Evolutionary conservation across 2,888 invertebrate genomes (phyloP), one percentile per base, ranked within the genome.

Genomic region (Therioaphis trifolii): DNA sequence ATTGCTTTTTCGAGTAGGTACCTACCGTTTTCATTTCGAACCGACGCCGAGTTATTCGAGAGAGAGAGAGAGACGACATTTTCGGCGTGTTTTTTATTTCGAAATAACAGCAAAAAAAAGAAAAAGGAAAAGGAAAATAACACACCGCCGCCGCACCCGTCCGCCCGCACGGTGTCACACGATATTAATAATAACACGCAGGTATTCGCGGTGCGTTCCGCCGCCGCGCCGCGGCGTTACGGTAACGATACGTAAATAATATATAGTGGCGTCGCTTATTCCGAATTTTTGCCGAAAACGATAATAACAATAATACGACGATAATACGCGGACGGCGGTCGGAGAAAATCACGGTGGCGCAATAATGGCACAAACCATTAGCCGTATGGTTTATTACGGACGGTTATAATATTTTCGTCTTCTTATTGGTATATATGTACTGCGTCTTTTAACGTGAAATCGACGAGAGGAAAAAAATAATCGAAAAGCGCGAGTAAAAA

Each of bases 311-410:
- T 21, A 58, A 58, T 21, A 58, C n/a, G n/a, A 58, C 27, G 12
- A 27, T 61, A 61, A 61, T n/a, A n/a, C n/a, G n/a, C 55, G 74
- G 74, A 24, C 14, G 55, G n/a, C n/a, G n/a, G 74, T n/a, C 35
- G 21, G 29, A 27, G 11, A 74, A 74, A 55, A 55, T 40, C 55
- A n/a, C 66, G 43, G 14, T 21, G 12, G 7, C n/a, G n/a, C 46
- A 49, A 61, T 77, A 77, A 77, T 77, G 52, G 63, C 77, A 4
- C 21, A 52, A 77, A 66, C 77, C 77, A 77, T 77, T 77, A 77
- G 66, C 49, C 35, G 27, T 35, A 21, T 66, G 77, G 68, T 77
- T 77, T 77, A 77, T 66, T 29, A 21, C 46, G n/a, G 35, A 15
- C 12, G 21, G 24, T 61, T 63, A 77, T n/a, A 35, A 55, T 21